Conservation (phyloP, 2,888 invertebrate species). For the Apoda limacodes region DNA sequence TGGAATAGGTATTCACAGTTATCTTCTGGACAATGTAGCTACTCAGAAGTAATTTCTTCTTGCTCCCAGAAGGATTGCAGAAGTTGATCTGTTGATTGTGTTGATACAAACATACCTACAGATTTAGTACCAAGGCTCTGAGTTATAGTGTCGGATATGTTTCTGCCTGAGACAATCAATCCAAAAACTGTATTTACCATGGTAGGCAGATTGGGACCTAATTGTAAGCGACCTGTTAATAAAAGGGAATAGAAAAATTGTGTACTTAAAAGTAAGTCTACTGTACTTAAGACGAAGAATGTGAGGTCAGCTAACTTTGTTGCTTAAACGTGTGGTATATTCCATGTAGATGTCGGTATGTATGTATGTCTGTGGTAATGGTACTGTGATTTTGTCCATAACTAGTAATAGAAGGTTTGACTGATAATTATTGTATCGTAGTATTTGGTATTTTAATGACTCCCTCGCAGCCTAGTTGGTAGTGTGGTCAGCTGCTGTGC, state of each 20-base stretch:
- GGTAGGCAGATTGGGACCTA: slow-evolving; percentile 9
- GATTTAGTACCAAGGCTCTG: too few species aligned
- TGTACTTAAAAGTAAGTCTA: slow-evolving; percentile 15
- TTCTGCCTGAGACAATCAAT: slow-evolving; percentile 12
- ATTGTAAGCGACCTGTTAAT: slow-evolving; percentile 4
- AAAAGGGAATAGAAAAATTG: slow-evolving; percentile 9
- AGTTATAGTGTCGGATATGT: too few species aligned
- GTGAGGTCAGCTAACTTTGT: not conserved
- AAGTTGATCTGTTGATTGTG: slow-evolving; percentile 2
- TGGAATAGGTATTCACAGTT: slow-evolving; percentile 8
- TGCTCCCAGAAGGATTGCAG: slow-evolving; percentile 11
- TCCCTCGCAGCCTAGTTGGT: too few species aligned
- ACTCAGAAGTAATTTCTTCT: slow-evolving; percentile 6
- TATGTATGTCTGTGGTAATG: too few species aligned
- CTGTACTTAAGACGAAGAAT: slow-evolving; percentile 6
- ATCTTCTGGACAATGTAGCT: slow-evolving; percentile 7
- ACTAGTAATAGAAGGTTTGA: not conserved
- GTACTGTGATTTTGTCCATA: slow-evolving; percentile 2
- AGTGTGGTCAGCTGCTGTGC: too few species aligned
- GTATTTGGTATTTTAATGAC: too few species aligned
- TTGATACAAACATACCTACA: too few species aligned
- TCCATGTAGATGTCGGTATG: too few species aligned
- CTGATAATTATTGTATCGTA: not conserved
- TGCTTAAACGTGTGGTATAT: not conserved
- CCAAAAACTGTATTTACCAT: slow-evolving; percentile 9